Base-by-base conservation (phyloP, 2,888 invertebrate species). In the Lithophane ornitopus region DNA sequence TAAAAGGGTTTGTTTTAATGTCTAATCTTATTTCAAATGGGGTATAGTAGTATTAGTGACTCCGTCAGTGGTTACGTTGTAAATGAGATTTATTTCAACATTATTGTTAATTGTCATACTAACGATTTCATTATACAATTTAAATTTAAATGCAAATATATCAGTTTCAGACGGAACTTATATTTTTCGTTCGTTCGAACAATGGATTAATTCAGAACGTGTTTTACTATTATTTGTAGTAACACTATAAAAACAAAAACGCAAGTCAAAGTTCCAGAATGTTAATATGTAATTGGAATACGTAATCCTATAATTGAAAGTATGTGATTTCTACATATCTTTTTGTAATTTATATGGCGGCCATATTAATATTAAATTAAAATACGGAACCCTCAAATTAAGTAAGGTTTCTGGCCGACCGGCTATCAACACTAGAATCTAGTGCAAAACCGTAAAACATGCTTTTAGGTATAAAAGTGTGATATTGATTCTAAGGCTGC, bases 371-470 rank as follows among this genome's bases (percentile, higher is more conserved):
- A 66, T 26, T 22, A 19, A 9, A n/a, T 34, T 3, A 46, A 39
- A 41, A 22, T 63, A 67, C 62, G 44, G 81, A 68, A 85, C 76
- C 58, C 14, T 6, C 4, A 19, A 16, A 7, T 12, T 1, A 12
- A 68, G 34, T n/a, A 41, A 26, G 11, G 22, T 34, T 71, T 80
- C 56, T 41, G 19, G 1, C 41, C 28, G 49, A 56, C 41, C 9
- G 26, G 34, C 67, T 61, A 62, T 72, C 59, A 70, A 63, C 41
- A 59, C 52, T 49, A 68, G 56, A 71, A 76, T 81, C 76, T 78
- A 56, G 74, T 77, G 84, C 78, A 81, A 80, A 83, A 67, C 39
- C 65, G 70, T 82, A 81, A 85, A 87, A 84, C 56, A 76, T 69
- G 80, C 59, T 77, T 73, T 67, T 79, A 78, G 70, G 34, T 68